Base-by-base conservation (phyloP, 2,888 invertebrate species). In the Sericinus montela region DNA sequence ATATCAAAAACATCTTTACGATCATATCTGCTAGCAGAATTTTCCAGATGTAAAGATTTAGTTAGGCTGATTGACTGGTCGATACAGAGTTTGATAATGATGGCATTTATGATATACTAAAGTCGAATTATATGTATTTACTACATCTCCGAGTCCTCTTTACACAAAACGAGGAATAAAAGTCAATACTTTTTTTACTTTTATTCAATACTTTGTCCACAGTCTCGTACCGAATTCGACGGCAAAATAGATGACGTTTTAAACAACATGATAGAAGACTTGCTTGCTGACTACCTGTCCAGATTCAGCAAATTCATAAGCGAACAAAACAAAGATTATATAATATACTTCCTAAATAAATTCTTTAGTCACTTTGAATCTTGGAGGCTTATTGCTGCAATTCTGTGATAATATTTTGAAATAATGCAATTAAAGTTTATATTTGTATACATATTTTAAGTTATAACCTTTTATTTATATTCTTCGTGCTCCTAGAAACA, bases 211-310 rank as follows among this genome's bases (percentile, higher is more conserved):
- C 3, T 30, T 30, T 0, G 9, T 46, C n/a, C 73, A 10, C 72
- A 81, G 81, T 74, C 77, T 1, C 50, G 49, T 16, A 72, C 68
- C 3, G 63, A 78, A 29, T 74, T 71, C 32, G 83, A 81, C 50
- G 64, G 70, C 8, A 78, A 75, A 53, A 75, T 81, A 38, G 85
- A 84, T 49, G 56, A 56, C 5, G 63, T 84, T 45, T 55, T 77
- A 45, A 81, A 72, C 57, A 56, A 69, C 0, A 69, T 83, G 47
- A 57, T 79, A 1, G 62, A 63, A 34, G 82, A 85, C 3, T 59
- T 79, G 0, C 56, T 77, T 0, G 68, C 78, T 0, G 60, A 56
- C 1, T 75, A 77, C 52, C 57, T 83, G 7, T 76, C 66, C 14
- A 59, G 74, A 13, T 75, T 78, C 56, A 80, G 63, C 53, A 64